Evolutionary conservation across 92 coral and sea anemone genomes (phyloP).

Genomic region (Zoanthus solanderi): DNA sequence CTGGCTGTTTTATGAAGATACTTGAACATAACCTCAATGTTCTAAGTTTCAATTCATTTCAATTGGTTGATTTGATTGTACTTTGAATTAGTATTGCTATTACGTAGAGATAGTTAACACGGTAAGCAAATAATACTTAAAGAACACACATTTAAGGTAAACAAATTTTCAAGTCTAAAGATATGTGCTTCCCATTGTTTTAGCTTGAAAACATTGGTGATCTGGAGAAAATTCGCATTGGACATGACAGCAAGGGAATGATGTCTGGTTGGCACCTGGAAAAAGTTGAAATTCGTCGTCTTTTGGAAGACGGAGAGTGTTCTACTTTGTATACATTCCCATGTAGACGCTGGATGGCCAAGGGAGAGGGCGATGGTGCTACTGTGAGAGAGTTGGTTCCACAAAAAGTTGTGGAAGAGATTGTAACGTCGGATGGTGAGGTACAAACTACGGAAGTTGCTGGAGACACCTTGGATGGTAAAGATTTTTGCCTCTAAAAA

Average conservation of each 20-base stretch:
- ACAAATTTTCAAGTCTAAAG: neutral
- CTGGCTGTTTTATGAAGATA: no score
- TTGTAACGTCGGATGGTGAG: conserved; percentile 81
- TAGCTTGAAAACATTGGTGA: conserved; percentile 95
- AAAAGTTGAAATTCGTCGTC: conserved; percentile 87
- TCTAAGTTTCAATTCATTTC: no score
- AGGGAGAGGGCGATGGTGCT: conserved; percentile 96
- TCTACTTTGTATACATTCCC: conserved; percentile 90
- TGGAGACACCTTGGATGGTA: conserved; percentile 86
- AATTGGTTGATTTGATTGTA: no score
- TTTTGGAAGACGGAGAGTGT: conserved; percentile 85
- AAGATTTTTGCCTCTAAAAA: conserved; percentile 11
- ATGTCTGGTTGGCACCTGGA: conserved; percentile 95
- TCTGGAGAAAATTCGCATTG: conserved; percentile 93
- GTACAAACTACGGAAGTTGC: conserved; percentile 78
- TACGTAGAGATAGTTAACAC: no score
- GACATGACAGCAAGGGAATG: conserved; percentile 95
- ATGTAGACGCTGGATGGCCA: conserved; percentile 95
- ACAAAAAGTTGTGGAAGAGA: conserved; percentile 84
- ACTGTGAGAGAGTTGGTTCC: conserved; percentile 95
- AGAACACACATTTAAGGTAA: no score
- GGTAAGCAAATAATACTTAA: no score
- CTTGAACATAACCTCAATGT: no score
- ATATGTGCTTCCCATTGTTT: neutral
- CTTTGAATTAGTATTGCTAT: no score